Percentiles rank a stretch among this genome's conserved stretches.
phyloP scores from a whole-genome alignment of 2,888 invertebrate genomes.

The Tipula vernalis region DNA sequence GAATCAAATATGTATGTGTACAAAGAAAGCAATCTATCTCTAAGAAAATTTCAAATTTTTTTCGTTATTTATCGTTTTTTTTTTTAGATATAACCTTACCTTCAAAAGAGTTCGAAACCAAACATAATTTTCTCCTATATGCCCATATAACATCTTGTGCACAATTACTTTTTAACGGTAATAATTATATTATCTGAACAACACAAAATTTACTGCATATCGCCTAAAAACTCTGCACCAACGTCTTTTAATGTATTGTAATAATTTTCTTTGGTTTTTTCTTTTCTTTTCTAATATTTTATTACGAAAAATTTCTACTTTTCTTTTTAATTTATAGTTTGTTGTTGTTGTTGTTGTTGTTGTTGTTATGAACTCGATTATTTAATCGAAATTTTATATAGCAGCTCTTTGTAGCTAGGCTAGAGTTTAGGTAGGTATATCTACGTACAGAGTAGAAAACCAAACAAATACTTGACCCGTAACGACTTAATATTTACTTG shows the following conservation, averaged over 20 bases:
- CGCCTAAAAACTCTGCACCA: background rate
- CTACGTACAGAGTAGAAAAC: background rate
- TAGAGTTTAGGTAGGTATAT: background rate
- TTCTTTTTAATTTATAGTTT: background rate
- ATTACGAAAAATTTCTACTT: background rate
- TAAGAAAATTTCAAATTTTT: too few relatives aligned
- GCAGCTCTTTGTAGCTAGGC: background rate
- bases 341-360: background rate
- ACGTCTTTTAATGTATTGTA: background rate
- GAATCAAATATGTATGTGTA: too few relatives aligned
- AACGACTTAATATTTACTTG: background rate
- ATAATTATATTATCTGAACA: background rate
- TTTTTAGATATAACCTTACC: too few relatives aligned
- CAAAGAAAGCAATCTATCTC: too few relatives aligned
- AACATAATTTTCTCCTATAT: too few relatives aligned
- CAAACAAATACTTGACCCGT: conserved; percentile 4
- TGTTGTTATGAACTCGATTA: background rate
- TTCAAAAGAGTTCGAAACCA: too few relatives aligned
- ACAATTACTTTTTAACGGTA: background rate
- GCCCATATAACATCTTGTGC: background rate
- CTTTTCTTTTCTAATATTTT: background rate
- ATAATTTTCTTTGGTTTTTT: background rate
- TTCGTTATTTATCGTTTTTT: too few relatives aligned
- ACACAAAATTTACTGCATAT: background rate
- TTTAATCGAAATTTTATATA: background rate